A percentile compares a stretch with the other conserved stretches of the same genome.
phyloP scores from a whole-genome alignment of 2,888 invertebrate species.

The Nephrotoma guestfalica region DNA sequence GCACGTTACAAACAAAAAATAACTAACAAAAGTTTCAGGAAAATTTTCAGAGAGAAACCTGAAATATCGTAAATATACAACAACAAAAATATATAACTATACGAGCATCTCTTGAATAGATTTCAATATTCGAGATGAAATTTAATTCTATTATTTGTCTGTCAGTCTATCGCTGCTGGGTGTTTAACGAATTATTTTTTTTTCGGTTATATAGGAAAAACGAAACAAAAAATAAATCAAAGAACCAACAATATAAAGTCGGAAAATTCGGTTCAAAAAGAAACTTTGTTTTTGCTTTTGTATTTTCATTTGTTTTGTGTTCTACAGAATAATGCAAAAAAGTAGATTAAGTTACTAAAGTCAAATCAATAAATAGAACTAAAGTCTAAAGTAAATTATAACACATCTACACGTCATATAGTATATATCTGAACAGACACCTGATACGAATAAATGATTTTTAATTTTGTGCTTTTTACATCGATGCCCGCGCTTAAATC shows the following conservation, averaged over 20 bases:
- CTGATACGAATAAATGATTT: neutral
- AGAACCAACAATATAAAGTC: neutral
- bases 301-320: neutral
- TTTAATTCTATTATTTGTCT: neutral
- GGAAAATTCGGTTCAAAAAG: neutral
- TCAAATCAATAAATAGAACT: neutral
- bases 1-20: neutral
- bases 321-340: neutral
- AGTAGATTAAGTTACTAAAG: neutral
- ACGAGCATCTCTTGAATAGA: neutral
- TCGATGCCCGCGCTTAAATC: too few relatives aligned
- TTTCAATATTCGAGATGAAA: neutral
- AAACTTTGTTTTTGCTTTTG: neutral
- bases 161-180: neutral
- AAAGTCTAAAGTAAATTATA: neutral
- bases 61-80: neutral
- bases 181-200: neutral
- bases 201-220: neutral
- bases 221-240: neutral
- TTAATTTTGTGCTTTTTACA: neutral
- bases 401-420: neutral
- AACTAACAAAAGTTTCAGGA: neutral
- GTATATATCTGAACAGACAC: neutral
- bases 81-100: neutral
- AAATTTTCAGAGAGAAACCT: neutral